Conservation (phyloP, 2,888 invertebrate genomes). For the Sabatieria punctata region DNA sequence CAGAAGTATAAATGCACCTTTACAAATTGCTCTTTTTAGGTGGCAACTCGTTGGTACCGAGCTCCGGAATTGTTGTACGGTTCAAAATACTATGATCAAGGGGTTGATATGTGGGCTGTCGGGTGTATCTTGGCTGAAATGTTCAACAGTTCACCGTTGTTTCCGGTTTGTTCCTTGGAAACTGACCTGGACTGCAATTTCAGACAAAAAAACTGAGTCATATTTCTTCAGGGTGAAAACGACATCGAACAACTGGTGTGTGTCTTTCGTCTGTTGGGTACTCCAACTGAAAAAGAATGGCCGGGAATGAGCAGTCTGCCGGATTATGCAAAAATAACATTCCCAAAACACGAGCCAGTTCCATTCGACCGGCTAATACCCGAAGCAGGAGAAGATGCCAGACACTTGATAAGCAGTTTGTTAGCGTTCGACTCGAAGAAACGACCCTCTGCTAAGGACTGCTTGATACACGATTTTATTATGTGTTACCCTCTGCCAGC, state of each 20-base stretch:
- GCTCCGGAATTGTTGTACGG: slow-evolving; percentile 88
- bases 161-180: slow-evolving; percentile 64
- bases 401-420: slow-evolving; percentile 57
- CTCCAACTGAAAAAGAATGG: slow-evolving; percentile 69
- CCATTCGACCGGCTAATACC: slow-evolving; percentile 63
- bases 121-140: slow-evolving; percentile 88
- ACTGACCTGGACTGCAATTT: background rate
- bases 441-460: slow-evolving; percentile 42
- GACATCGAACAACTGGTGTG: slow-evolving; percentile 90
- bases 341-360: slow-evolving; percentile 59
- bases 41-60: slow-evolving; percentile 59
- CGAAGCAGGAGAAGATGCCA: slow-evolving; percentile 52
- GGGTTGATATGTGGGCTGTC: slow-evolving; percentile 84
- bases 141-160: slow-evolving; percentile 68
- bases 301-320: slow-evolving; percentile 56
- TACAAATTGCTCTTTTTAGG: too few species aligned
- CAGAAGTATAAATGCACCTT: too few species aligned
- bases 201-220: background rate
- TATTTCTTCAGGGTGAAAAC: slow-evolving; percentile 53
- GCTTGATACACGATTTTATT: background rate
- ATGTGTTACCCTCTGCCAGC: background rate
- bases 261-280: slow-evolving; percentile 69
- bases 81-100: slow-evolving; percentile 65
- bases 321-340: slow-evolving; percentile 85
- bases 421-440: slow-evolving; percentile 60